Conservation (phyloP, 1,140 invertebrate genomes). For the Delia radicum region DNA sequence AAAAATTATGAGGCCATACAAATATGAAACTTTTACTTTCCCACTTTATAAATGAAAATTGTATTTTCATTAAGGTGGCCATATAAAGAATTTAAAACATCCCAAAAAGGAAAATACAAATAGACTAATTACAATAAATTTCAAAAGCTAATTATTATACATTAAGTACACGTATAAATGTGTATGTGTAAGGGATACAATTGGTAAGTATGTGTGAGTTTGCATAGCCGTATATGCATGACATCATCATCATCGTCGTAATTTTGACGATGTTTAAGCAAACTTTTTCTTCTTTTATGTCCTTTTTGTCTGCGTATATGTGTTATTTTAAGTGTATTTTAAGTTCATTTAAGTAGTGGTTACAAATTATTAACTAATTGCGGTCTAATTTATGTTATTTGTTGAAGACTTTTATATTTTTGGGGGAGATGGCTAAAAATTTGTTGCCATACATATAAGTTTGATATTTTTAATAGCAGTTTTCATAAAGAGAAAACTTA, state of each 20-base stretch:
- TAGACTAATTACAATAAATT: conserved; percentile 20
- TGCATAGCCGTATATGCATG: neutral
- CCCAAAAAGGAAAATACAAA: neutral
- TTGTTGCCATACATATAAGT: no score
- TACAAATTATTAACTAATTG: conserved; percentile 23
- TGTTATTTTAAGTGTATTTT: conserved; percentile 1
- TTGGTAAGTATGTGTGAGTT: neutral
- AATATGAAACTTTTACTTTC: neutral
- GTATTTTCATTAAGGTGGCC: neutral
- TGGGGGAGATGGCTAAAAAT: no score
- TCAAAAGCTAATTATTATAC: neutral
- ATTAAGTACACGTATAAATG: no score
- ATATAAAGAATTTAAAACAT: no score
- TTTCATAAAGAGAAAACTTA: no score
- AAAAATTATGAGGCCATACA: conserved; percentile 9
- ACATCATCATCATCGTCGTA: neutral
- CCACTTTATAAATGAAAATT: neutral
- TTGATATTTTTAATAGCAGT: no score
- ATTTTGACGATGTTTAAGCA: neutral
- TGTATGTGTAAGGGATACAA: neutral
- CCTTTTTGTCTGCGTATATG: neutral
- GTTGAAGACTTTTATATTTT: neutral
- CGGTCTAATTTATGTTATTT: conserved; percentile 22
- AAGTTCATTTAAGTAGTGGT: conserved; percentile 19
- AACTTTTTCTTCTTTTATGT: neutral